phyloP scores from a whole-genome alignment of 2,113 vertebrate genomes.

The Chroicocephalus ridibundus region DNA sequence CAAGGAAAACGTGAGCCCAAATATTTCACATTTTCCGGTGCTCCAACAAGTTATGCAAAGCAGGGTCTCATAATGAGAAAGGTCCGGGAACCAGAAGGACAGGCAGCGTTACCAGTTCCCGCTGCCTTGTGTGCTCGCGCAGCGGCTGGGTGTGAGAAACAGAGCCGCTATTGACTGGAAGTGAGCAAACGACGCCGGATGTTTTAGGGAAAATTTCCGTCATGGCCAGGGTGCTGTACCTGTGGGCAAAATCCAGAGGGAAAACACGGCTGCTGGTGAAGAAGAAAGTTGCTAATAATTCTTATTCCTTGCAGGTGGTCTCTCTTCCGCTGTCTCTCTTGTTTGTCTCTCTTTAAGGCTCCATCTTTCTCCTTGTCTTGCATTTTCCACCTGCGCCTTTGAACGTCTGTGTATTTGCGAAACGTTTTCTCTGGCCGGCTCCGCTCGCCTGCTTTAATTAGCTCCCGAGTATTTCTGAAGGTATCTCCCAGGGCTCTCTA shows the following conservation, averaged over 20 bases:
- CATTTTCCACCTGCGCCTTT: neutral
- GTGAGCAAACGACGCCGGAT: neutral
- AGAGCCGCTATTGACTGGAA: neutral
- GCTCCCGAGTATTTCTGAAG: neutral
- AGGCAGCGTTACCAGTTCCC: neutral
- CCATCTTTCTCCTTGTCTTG: neutral
- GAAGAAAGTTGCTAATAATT: neutral
- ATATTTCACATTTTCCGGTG: neutral
- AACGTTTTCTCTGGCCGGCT: neutral
- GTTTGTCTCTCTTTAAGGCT: neutral
- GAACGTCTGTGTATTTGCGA: neutral
- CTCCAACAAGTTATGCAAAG: neutral
- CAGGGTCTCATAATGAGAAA: neutral
- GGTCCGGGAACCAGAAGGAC: neutral
- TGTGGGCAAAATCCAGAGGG: neutral
- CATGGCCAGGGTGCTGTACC: neutral
- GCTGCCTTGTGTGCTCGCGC: neutral
- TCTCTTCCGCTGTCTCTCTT: neutral
- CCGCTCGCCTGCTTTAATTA: constrained; percentile 13
- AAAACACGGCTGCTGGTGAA: neutral
- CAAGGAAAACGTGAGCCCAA: neutral
- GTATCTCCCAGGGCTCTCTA: neutral
- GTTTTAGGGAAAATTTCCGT: neutral
- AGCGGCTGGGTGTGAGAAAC: neutral
- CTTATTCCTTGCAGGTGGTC: neutral